Base-by-base conservation (phyloP, 2,797 vertebrate species). In the Cynopterus sphinx region DNA sequence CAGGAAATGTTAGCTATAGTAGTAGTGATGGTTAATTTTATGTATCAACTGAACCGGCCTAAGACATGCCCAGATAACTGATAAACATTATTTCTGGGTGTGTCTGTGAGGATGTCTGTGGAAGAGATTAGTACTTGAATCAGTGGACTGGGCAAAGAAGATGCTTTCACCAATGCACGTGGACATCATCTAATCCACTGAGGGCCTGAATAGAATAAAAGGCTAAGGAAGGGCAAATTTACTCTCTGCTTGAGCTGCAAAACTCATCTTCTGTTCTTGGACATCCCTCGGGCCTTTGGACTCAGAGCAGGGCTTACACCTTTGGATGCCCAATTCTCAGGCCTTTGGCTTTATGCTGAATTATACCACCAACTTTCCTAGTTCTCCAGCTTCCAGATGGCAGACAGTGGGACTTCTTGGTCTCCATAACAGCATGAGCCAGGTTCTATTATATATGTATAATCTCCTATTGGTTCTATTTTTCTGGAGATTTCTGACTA, bases 131-230 rank as follows among this genome's bases (percentile, higher is more conserved):
- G 57, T 68, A 11, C 9, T 65, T 24, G 6, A 75, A 46, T 57
- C 49, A 6, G 70, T 55, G 46, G 59, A 65, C 19, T 19, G 13
- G 26, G 46, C 51, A 41, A 65, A 65, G 43, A 65, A 57, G 36
- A 5, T 1, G 1, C 57, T 21, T n/a, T 74, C 26, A 43, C 2
- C 39, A 19, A 1, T 2, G 15, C 36, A 5, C 1, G 39, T 39
- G 41, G 19, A 21, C 70, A 49, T 82, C 28, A 67, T 39, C 85
- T 19, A 31, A 63, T 19, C n/a, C 12, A 36, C 9, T 36, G 49
- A 53, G 33, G 67, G 21, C 17, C 77, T 46, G 31, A 63, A 46
- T 5, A 65, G 67, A 43, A 73, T 55, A 73, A 6, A 71, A 82
- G 46, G 31, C 13, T 0, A 28, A 41, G 7, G 24, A 55, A 46